These are phyloP conservation scores for Rissa tridactyla DNA, from an alignment of 2,113 vertebrate genomes.

Conservation along the genomic window DNA sequence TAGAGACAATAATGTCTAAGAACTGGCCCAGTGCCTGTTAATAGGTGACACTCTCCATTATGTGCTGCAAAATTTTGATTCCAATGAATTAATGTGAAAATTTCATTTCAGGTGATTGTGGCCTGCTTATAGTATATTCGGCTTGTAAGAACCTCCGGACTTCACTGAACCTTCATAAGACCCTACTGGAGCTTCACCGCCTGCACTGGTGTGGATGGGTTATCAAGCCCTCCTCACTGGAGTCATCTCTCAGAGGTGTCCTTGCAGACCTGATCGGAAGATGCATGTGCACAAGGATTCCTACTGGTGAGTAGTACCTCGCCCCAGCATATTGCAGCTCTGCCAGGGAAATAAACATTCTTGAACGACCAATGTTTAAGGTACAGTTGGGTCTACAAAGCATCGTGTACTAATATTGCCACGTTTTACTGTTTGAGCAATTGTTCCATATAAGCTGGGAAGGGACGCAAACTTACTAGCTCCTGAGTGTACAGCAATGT, in stretches of 20 bases:
- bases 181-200: neutral
- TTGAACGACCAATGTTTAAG: neutral
- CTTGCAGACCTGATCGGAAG: neutral
- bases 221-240: neutral
- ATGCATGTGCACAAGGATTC: neutral
- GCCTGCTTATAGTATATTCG: no score
- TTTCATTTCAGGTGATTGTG: neutral
- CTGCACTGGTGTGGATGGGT: neutral
- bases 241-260: neutral
- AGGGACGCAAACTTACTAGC: neutral
- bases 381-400: neutral
- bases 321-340: neutral
- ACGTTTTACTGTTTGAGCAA: neutral
- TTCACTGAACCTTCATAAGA: neutral
- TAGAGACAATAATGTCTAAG: neutral
- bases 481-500: neutral
- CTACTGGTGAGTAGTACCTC: neutral
- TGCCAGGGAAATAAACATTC: neutral
- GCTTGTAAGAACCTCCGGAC: neutral
- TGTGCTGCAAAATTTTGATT: neutral
- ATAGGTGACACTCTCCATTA: neutral
- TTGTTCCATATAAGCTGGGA: neutral
- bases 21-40: neutral
- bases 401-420: neutral
- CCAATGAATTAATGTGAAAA: rapidly evolving